Evolutionary conservation across 2,888 invertebrate genomes (phyloP).

Genomic region (Lumbricus terrestris): DNA sequence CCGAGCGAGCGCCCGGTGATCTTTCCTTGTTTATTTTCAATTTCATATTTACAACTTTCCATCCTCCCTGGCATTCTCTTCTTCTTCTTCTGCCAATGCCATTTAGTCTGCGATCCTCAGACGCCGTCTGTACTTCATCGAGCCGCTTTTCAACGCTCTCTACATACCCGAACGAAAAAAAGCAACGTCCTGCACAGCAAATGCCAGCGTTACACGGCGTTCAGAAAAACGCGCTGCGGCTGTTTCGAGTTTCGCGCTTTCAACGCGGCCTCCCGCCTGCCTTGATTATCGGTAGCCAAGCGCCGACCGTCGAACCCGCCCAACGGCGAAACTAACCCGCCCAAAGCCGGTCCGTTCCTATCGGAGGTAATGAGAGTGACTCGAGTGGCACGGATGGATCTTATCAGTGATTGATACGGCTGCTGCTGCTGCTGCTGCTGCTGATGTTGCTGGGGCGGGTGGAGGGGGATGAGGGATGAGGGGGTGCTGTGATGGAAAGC

Average conservation of each 20-base stretch:
- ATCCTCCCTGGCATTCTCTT: too few species aligned
- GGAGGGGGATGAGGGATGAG: too few species aligned
- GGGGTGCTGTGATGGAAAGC: not conserved
- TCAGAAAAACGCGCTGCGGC: not conserved
- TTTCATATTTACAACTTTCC: too few species aligned
- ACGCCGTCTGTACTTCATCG: not conserved
- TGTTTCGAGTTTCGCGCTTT: not conserved
- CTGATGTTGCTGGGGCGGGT: too few species aligned
- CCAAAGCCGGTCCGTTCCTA: not conserved
- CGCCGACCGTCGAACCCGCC: constrained; percentile 4
- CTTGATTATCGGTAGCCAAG: not conserved
- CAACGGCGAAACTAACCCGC: constrained; percentile 12
- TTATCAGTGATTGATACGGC: constrained; percentile 3
- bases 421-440: not conserved
- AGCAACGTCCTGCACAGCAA: not conserved
- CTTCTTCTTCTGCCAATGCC: not conserved
- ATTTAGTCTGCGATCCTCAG: not conserved
- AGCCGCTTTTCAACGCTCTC: too few species aligned
- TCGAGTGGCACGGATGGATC: not conserved
- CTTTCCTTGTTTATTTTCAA: too few species aligned
- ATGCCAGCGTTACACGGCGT: not conserved
- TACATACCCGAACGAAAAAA: not conserved
- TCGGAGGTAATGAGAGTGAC: constrained; percentile 3
- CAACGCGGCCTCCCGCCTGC: not conserved
- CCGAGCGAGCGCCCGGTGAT: too few species aligned